Evolutionary conservation across 2,888 invertebrate species (phyloP), one percentile per base, ranked within the genome.

Genomic region (Melikaiella ostensackeni): DNA sequence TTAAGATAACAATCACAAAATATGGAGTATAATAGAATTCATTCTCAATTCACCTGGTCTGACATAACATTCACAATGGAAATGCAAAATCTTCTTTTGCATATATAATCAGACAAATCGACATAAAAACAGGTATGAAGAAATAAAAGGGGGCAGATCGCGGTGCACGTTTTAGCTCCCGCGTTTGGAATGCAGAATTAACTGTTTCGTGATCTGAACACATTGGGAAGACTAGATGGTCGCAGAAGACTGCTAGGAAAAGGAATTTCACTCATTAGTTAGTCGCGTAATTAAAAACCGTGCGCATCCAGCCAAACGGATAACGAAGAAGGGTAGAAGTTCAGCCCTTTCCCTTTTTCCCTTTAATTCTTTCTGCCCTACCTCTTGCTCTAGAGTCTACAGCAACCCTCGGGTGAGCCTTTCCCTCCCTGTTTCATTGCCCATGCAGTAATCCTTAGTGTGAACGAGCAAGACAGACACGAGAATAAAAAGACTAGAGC

Each of bases 271-370:
- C 87, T 88, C 87, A 88, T 88, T 89, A 89, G 87, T 87, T 88
- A 87, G 86, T 87, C 85, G 83, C 85, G 89, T 88, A 90, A 90
- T 90, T 90, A 90, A 90, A 90, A 90, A 89, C 86, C 85, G 85
- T 87, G 88, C 84, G 87, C 86, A 86, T 86, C 86, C 86, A 83
- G 84, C 86, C 87, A 85, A 87, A 87, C 86, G 87, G 88, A 88
- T 89, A 90, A 89, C 87, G 85, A 87, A 87, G 84, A 87, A 86
- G 84, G 85, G 84, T 79, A 80, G 80, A 82, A 86, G 83, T 85
- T 87, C 84, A 86, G 84, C 84, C 85, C 84, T 83, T 85, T 85
- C 85, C 81, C 83, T 81, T 83, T 87, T 42, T 42, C 16, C 16
- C 42, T 42, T 86, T 87, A 87, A 87, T 87, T 87, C 87, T 87